phyloP scores from a whole-genome alignment of 1,140 invertebrate species.

The Ceratina japonica region DNA sequence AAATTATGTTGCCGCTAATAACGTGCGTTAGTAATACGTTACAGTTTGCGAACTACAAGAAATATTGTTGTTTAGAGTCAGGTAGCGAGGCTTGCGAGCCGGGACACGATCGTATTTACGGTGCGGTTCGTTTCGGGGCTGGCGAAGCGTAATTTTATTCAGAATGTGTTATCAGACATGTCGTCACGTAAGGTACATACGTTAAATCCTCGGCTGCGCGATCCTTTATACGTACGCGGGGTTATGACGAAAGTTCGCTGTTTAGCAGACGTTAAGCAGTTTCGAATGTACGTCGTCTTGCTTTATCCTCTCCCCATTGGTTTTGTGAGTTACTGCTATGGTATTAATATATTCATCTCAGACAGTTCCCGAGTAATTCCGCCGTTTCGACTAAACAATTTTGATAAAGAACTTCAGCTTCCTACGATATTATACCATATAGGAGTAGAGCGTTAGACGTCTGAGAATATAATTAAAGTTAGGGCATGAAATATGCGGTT shows the following conservation, averaged over 20 bases:
- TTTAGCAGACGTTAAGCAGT: constrained; percentile 18
- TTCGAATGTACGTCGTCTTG: neutral
- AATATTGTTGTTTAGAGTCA: neutral
- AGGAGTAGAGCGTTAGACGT: no score
- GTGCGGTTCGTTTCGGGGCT: constrained; percentile 1
- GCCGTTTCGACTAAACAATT: no score
- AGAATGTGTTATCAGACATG: constrained; percentile 6
- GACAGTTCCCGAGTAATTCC: no score
- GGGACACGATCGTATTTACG: constrained; percentile 9
- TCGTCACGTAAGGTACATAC: constrained; percentile 25
- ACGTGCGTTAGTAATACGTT: neutral
- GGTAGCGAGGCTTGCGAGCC: neutral
- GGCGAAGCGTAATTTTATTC: constrained; percentile 17
- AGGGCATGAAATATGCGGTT: no score
- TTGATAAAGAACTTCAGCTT: no score
- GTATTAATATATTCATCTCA: no score
- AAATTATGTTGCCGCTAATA: constrained; percentile 12
- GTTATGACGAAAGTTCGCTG: constrained; percentile 24
- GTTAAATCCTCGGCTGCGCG: constrained; percentile 2
- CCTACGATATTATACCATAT: no score
- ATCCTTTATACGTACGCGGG: neutral
- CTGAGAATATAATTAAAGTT: no score
- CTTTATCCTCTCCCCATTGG: no score
- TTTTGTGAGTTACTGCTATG: no score
- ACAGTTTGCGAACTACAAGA: neutral